Evolutionary conservation across 92 coral and sea anemone genomes (phyloP), one percentile per base, ranked within the genome.

Genomic region (Scolanthus callimorphus): DNA sequence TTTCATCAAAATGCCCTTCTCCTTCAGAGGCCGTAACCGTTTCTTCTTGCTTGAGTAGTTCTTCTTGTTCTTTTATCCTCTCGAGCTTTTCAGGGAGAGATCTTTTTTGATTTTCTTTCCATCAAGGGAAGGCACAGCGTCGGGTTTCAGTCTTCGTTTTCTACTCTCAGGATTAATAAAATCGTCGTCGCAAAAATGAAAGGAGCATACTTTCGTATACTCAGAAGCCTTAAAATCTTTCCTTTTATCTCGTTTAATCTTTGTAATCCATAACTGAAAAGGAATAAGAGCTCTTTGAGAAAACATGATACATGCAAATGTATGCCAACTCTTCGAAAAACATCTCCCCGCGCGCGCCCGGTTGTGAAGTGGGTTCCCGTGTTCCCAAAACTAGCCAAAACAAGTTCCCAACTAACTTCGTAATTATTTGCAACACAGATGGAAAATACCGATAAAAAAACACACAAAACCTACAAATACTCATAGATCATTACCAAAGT

Each of bases 181-280:
- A 74, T 74, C 67, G 50, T 31, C 60, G 22, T 53, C 59, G n/a
- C 2, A 28, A 62, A 65, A 75, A 61, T 75, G 82, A 26, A 11
- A 55, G 25, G 82, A 75, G 39, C 82, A 75, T 25, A 75, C 62
- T 66, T 66, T 75, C 28, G 69, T 50, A 27, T 44, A 49, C 34
- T 65, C 34, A 15, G 76, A 51, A 26, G 53, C 46, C 47, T 24
- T 67, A 34, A 76, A 76, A 46, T 67, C 65, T 29, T 76, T 67
- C 38, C 61, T 67, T 38, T 34, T 63, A 62, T 77, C 76, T 68
- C 77, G 51, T 67, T 55, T 60, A 31, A 77, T 69, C 47, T 62
- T 47, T 34, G 69, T 66, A 57, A 67, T 59, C 82, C 82, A 66
- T 34, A 59, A 53, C 82, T 75, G 60, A 38, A 65, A 38, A 22